Conservation (phyloP, 2,888 invertebrate genomes). For the Tipula unca region DNA sequence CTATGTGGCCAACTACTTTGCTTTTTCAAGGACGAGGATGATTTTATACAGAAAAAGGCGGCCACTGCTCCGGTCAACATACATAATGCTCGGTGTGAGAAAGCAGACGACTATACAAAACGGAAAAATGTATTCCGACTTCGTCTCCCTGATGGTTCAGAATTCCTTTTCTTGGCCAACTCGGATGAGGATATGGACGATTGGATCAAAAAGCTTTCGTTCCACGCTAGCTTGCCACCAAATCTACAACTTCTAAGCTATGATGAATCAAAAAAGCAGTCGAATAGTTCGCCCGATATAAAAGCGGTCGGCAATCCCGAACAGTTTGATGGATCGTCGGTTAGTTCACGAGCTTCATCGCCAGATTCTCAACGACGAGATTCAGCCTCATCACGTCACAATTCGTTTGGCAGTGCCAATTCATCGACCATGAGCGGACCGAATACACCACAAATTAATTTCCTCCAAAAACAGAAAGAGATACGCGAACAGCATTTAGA, state of each 20-base stretch:
- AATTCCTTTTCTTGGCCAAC: constrained; percentile 79
- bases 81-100: constrained; percentile 68
- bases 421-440: constrained; percentile 32
- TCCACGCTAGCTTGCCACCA: constrained; percentile 87
- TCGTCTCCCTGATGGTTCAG: constrained; percentile 80
- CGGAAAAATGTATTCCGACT: constrained; percentile 89
- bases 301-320: constrained; percentile 34
- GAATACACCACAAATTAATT: constrained; percentile 47
- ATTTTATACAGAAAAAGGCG: constrained; percentile 81
- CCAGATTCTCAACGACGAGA: constrained; percentile 45
- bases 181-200: constrained; percentile 69
- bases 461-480: constrained; percentile 44
- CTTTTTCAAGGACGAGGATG: constrained; percentile 93
- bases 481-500: constrained; percentile 38
- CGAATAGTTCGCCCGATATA: constrained; percentile 40
- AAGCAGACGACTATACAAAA: constrained; percentile 91
- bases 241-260: constrained; percentile 80
- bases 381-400: constrained; percentile 30
- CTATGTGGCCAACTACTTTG: constrained; percentile 93
- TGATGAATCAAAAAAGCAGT: constrained; percentile 54
- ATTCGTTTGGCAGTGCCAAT: constrained; percentile 35
- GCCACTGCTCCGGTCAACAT: constrained; percentile 78
- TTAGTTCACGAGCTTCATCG: constrained; percentile 49
- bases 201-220: constrained; percentile 87
- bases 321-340: constrained; percentile 43